These are phyloP conservation scores for Loriculus beryllinus DNA, from an alignment of 2,797 vertebrate species.

Conservation along the genomic window DNA sequence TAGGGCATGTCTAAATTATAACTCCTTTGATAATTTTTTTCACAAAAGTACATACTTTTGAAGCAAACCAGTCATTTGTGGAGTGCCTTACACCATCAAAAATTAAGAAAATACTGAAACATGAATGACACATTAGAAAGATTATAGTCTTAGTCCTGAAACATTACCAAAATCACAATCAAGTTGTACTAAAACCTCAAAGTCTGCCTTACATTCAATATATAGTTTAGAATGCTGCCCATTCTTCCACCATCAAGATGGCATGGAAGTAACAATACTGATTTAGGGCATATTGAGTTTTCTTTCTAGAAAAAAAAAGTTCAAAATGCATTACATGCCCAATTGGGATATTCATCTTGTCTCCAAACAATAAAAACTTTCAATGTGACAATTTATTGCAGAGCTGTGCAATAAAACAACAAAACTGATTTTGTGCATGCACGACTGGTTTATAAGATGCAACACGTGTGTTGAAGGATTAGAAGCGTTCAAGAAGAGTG, in stretches of 20 bases:
- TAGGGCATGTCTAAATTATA: not conserved
- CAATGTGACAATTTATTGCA: not conserved
- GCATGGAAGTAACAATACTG: not conserved
- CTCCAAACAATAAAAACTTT: not conserved
- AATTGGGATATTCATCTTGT: not conserved
- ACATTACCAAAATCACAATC: not conserved
- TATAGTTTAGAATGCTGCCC: not conserved
- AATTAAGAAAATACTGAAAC: not conserved
- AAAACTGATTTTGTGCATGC: not conserved
- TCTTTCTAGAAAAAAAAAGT: not conserved
- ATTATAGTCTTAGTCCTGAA: not conserved
- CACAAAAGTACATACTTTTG: not conserved
- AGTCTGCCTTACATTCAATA: rapidly evolving
- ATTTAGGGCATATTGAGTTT: not conserved
- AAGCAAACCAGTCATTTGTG: not conserved
- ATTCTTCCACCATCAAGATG: not conserved
- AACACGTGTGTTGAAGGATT: not conserved
- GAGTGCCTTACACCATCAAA: not conserved
- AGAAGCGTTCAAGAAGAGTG: rapidly evolving
- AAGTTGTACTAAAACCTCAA: not conserved
- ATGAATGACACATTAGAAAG: not conserved
- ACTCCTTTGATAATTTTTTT: not conserved
- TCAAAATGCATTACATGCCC: not conserved
- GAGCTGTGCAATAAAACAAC: not conserved
- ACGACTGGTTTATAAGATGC: rapidly evolving